Evolutionary conservation across 2,113 vertebrate genomes (phyloP).

Genomic region (Nothocercus julius): DNA sequence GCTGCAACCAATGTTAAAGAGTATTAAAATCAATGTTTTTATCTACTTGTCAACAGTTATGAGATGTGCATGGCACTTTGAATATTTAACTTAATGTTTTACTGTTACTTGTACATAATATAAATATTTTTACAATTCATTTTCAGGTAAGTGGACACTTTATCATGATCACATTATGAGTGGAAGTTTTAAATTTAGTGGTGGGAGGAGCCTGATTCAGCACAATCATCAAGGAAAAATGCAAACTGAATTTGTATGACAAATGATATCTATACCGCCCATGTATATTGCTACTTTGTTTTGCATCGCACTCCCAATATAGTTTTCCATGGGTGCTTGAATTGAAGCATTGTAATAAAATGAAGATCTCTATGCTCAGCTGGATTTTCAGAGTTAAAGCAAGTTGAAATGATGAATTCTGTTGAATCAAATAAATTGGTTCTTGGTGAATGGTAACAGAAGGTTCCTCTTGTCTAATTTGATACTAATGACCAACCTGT

Average conservation of each 20-base stretch:
- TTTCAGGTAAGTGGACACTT: neutral
- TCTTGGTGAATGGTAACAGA: conserved; percentile 53
- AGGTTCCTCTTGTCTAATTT: conserved; percentile 58
- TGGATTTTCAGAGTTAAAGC: neutral
- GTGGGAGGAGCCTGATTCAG: neutral
- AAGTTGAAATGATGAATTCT: neutral
- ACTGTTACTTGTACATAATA: neutral
- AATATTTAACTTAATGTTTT: neutral
- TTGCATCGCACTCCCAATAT: neutral
- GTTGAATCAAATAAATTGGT: conserved; percentile 69
- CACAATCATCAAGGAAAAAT: neutral
- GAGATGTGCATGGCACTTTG: neutral
- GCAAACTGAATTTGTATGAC: neutral
- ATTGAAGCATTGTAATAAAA: neutral
- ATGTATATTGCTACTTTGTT: neutral
- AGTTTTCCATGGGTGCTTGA: neutral
- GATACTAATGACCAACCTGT: conserved; percentile 59
- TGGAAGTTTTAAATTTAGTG: neutral
- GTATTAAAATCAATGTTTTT: neutral
- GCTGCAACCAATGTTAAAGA: neutral
- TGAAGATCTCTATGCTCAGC: neutral
- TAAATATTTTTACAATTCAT: neutral
- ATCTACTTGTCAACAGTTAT: neutral
- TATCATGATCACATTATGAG: neutral
- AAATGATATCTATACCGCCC: neutral